Evolutionary conservation across 2,113 vertebrate genomes (phyloP), one percentile per base, ranked within the genome.

Genomic region (Grammomys surdaster): DNA sequence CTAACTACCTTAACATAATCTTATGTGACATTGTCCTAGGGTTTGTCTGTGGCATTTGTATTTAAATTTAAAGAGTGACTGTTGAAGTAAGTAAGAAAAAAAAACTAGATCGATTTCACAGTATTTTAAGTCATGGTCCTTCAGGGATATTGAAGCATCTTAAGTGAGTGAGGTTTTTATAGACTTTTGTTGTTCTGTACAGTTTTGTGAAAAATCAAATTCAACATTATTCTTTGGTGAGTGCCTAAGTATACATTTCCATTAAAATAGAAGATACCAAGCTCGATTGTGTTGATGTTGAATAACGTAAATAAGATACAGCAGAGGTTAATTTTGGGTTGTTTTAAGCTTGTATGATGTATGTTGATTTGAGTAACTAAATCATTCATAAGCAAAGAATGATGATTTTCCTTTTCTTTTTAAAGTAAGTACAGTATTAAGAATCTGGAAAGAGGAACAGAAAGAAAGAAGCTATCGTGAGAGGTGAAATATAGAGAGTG

Each of bases 361-460:
- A 58, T 97, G 51, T 94, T 89, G 78, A 96, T 87, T 95, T 96
- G 85, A 95, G 31, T 65, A 96, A 26, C 87, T 97, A 92, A 93
- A 98, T 95, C 94, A 91, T 86, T 98, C 86, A 96, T 87, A 93
- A 89, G n/a, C 26, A 72, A 94, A 93, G 73, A 70, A 93, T 97
- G 96, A 97, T 96, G 88, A 97, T 95, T 92, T 56, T 88, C 67
- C 91, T 97, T 98, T 92, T 98, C 77, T 97, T 96, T 97, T 87
- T 96, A 85, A 97, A 96, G 88, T 97, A 97, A 98, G 96, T 98
- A 96, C 89, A 96, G 93, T 97, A 96, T 96, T 98, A 96, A 97
- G 97, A 97, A 90, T 97, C 96, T 97, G 97, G 43, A 97, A 98
- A 98, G 97, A 98, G 97, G 98, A 98, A 98, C 98, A 98, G 98